Evolutionary conservation across 2,888 invertebrate species (phyloP), one percentile per base, ranked within the genome.

Genomic region (Chydorus sphaericus): DNA sequence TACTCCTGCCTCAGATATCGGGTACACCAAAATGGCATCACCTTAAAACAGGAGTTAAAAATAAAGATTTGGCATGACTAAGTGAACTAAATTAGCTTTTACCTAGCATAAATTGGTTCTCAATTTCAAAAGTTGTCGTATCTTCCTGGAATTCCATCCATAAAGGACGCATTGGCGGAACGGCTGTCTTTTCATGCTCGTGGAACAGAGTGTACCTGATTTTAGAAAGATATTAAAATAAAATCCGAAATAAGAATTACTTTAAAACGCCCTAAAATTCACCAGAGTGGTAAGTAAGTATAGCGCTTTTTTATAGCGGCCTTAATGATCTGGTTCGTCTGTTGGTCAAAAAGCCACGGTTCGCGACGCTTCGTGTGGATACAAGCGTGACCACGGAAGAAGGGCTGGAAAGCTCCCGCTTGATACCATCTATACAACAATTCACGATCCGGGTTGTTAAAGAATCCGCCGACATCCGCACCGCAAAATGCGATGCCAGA

Each of bases 391-490:
- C 88, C 86, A 61, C 98, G 80, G 78, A 87, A 89, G 75, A 98
- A 98, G 18, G 97, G 89, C 63, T 94, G 81, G 79, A 85, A 97
- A 0, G 89, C 85, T 1, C 79, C 97, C 1, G 91, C 82, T 81
- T 91, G 94, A 69, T 96, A 94, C 98, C 98, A 99, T 58, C 98
- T 76, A 23, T 86, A 79, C 65, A 96, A 77, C 37, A 99, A 76
- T 68, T 98, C 93, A 0, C 79, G 69, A 62, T 96, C 93, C 0
- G 97, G 96, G 71, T 94, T 92, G 61, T 85, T 84, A 75, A 98
- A 98, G 78, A 99, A 99, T 0, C 98, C 98, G 6, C 94, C 97
- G 26, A 99, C 82, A 71, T 99, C 98, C 10, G 97, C 91, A 4
- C 98, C 98, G 62, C 82, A 82, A 72, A 94, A 91, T 7, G 90